Evolutionary conservation across 2,113 vertebrate species (phyloP), one percentile per base, ranked within the genome.

Genomic region (Sinosuthora webbiana): DNA sequence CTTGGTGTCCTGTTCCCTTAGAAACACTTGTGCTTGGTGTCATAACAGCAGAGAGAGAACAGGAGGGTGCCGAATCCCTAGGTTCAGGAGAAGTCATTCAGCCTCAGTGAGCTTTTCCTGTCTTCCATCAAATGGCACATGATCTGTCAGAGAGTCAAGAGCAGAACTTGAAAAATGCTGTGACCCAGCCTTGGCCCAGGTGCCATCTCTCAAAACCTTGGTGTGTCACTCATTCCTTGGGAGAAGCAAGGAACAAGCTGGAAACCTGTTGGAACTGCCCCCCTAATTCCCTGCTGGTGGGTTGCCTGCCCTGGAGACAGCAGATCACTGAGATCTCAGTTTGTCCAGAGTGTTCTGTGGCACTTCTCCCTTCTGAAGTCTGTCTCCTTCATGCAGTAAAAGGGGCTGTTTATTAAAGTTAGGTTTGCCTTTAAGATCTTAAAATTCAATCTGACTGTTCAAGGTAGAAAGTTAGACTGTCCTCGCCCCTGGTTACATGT

Each of bases 301-400:
- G 9, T 1, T n/a, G 4, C 33, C 59, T 69, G 28, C 14, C 4
- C 28, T 75, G 44, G 52, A 28, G 13, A 11, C 6, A 56, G 68
- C 56, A 75, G 27, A 52, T 44, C 63, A 2, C 59, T 59, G 56
- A 6, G 30, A 9, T 55, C 55, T 57, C 68, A 6, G 11, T 37
- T 70, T 67, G 64, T 11, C 44, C 28, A 47, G 1, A 0, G 0
- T 35, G 18, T 35, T 64, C 62, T 22, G 33, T 65, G 81, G 9
- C 21, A 15, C 28, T 8, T 64, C 39, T 69, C 24, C 60, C 24
- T n/a, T 45, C 83, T 63, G 30, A n/a, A 62, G 9, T 17, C 67
- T 73, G 20, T 15, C 8, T 63, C 41, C 39, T 89, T 87, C 24
- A 39, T 16, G 30, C 70, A 47, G 35, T 47, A 37, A 47, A 85